phyloP scores from a whole-genome alignment of 2,797 vertebrate genomes.

The Brachymystax lenok region DNA sequence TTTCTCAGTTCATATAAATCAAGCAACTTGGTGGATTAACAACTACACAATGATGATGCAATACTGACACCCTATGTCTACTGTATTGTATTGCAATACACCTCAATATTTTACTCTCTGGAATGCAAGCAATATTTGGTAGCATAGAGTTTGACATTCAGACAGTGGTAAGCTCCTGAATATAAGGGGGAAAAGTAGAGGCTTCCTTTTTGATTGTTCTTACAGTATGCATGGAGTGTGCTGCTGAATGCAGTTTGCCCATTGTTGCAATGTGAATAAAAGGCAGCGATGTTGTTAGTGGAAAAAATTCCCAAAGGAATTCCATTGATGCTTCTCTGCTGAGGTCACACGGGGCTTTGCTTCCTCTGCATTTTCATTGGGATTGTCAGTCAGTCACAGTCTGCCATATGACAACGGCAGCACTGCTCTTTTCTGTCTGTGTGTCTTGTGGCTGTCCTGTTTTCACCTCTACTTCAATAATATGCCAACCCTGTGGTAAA shows the following conservation, averaged over 20 bases:
- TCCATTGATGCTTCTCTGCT: constrained; percentile 2
- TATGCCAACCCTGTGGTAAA: background rate
- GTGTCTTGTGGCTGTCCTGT: background rate
- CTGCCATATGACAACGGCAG: background rate
- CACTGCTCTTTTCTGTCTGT: background rate
- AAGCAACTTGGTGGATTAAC: background rate
- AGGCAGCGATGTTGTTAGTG: background rate
- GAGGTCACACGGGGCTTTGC: background rate
- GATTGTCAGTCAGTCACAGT: background rate
- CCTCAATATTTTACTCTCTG: no score
- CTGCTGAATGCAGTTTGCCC: background rate
- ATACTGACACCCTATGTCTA: constrained; percentile 9
- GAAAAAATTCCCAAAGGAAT: background rate
- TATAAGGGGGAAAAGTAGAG: background rate
- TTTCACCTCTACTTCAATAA: background rate
- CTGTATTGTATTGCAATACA: background rate
- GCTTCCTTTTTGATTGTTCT: constrained; percentile 7
- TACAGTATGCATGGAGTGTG: background rate
- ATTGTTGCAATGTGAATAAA: background rate
- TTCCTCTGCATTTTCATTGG: background rate
- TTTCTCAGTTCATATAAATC: background rate
- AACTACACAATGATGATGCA: background rate
- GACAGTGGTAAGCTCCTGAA: background rate
- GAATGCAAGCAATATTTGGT: no score
- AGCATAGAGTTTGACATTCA: background rate